Evolutionary conservation across 2,888 invertebrate genomes (phyloP).

Genomic region (Drosophila fungiperda): DNA sequence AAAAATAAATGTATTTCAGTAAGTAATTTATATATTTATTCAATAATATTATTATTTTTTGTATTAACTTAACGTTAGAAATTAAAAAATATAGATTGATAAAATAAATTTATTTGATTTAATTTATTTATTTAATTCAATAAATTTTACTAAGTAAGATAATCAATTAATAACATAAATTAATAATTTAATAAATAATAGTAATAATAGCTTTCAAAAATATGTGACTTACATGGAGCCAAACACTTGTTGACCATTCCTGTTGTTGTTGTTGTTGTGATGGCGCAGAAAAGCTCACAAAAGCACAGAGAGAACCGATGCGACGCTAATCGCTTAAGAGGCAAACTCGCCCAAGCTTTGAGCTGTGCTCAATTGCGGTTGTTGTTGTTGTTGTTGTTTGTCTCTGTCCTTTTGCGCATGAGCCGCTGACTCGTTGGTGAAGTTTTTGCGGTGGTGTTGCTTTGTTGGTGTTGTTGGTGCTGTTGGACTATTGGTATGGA

Average conservation of each 20-base stretch:
- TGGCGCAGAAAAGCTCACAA: constrained; percentile 48
- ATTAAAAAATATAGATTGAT: no score
- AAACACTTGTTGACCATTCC: constrained; percentile 45
- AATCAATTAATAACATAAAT: background rate
- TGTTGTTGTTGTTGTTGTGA: constrained; percentile 24
- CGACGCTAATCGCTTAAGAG: constrained; percentile 42
- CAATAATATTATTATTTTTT: background rate
- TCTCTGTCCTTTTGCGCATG: constrained; percentile 64
- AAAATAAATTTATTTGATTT: no score
- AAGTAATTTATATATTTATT: background rate
- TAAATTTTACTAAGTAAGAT: background rate
- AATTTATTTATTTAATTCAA: background rate
- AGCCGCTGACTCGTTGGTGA: constrained; percentile 69
- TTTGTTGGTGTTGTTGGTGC: constrained; percentile 44
- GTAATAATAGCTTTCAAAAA: background rate
- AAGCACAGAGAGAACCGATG: constrained; percentile 60
- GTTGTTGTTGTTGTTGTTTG: constrained; percentile 10
- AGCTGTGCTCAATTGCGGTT: constrained; percentile 26
- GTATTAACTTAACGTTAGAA: no score
- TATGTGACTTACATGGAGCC: background rate
- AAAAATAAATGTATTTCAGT: background rate
- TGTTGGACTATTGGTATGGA: constrained; percentile 58
- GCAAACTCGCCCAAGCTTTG: constrained; percentile 31
- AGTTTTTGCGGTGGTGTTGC: constrained; percentile 48
- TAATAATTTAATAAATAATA: background rate